A percentile compares a stretch with the other conserved stretches of the same genome.
These are phyloP conservation scores for Drosophila funebris DNA, from an alignment of 1,140 invertebrate species.

Conservation along the genomic window DNA sequence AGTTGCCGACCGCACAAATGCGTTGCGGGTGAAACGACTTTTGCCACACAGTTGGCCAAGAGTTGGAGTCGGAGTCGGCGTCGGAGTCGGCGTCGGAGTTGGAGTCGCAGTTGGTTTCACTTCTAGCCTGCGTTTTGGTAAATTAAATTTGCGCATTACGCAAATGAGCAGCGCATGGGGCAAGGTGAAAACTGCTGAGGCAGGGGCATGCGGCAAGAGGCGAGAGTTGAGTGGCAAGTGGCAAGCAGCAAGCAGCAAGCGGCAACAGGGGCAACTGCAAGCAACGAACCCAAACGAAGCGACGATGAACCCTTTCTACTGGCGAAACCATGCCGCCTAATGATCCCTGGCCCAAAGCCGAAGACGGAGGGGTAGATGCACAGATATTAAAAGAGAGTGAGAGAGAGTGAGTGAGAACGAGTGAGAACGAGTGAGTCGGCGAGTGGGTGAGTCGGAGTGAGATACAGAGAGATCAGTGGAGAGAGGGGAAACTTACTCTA, in stretches of 20 bases:
- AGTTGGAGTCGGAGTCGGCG: too few relatives aligned
- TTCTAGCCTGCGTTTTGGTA: constrained; percentile 68
- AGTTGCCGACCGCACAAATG: constrained; percentile 61
- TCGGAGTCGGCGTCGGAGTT: background rate
- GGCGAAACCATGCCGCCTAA: constrained; percentile 30
- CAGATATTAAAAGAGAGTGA: background rate
- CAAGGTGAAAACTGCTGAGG: background rate
- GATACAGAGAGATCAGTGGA: background rate
- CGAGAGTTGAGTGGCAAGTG: too few relatives aligned
- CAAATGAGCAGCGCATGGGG: constrained; percentile 66
- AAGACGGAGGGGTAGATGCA: background rate
- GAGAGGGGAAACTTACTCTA: background rate
- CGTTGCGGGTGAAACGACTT: constrained; percentile 66
- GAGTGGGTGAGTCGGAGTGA: background rate
- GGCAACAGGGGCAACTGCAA: background rate
- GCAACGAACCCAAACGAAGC: constrained; percentile 19
- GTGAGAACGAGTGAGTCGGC: background rate
- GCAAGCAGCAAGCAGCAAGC: too few relatives aligned
- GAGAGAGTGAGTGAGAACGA: background rate
- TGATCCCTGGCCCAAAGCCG: constrained; percentile 44
- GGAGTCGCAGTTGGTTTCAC: constrained; percentile 22
- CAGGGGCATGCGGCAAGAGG: background rate
- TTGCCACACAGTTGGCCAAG: constrained; percentile 24
- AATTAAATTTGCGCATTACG: constrained; percentile 83
- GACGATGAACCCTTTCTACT: constrained; percentile 19